Conservation (phyloP, 2,797 vertebrate species). For the Pipistrellus pygmaeus region DNA sequence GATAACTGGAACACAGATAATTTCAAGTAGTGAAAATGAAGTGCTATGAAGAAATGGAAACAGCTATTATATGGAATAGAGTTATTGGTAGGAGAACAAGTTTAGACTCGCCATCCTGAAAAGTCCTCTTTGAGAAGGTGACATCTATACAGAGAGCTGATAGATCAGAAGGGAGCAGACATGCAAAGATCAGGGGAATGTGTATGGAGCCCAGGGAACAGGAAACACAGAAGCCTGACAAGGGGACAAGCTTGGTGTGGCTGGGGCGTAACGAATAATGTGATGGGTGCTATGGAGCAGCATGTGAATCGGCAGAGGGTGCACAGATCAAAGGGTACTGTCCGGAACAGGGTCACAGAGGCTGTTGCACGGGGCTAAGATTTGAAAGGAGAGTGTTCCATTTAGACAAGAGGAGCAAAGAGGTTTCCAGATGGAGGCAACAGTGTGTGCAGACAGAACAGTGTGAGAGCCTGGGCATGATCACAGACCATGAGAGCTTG, state of each 20-base stretch:
- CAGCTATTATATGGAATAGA: neutral
- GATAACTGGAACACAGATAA: neutral
- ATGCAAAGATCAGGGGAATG: neutral
- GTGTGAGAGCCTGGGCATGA: neutral
- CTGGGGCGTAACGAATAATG: neutral
- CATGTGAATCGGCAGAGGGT: accelerated
- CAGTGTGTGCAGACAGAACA: neutral
- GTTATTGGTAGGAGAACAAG: neutral
- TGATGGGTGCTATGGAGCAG: accelerated
- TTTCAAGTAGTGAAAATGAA: neutral
- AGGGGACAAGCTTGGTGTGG: neutral
- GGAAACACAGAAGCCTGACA: neutral
- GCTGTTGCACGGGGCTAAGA: neutral
- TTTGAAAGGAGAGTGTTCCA: neutral
- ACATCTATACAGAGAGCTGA: neutral
- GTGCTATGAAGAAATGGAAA: neutral
- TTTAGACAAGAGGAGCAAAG: neutral
- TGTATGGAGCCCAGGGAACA: neutral
- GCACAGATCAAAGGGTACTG: neutral
- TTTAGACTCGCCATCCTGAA: neutral
- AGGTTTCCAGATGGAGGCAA: neutral
- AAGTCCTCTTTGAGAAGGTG: constrained; percentile 7
- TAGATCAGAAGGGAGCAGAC: neutral
- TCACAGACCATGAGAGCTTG: neutral
- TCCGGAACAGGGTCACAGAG: neutral